Evolutionary conservation across 2,888 invertebrate genomes (phyloP).

Genomic region (Himalopsyche tibetana): DNA sequence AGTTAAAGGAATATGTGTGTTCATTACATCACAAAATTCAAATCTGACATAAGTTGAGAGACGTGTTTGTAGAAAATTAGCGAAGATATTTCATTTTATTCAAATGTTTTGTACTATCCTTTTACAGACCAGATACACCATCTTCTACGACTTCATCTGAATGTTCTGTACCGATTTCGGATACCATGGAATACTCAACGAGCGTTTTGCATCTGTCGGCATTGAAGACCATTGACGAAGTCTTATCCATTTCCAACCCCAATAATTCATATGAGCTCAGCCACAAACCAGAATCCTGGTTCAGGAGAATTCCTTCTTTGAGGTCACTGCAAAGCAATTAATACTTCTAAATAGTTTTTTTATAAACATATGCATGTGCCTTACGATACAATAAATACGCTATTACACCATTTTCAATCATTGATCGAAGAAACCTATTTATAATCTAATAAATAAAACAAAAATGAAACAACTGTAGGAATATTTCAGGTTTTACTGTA

Average conservation of each 20-base stretch:
- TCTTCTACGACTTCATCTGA: conserved; percentile 72
- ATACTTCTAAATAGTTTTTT: not conserved
- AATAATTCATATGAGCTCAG: conserved; percentile 76
- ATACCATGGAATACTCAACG: conserved; percentile 81
- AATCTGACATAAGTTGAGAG: too few relatives aligned
- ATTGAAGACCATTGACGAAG: conserved; percentile 80
- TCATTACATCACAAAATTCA: too few relatives aligned
- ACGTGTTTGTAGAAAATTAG: too few relatives aligned
- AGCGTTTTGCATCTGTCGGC: conserved; percentile 80
- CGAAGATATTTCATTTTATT: not conserved
- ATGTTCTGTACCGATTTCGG: conserved; percentile 77
- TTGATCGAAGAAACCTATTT: not conserved
- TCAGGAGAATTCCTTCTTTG: conserved; percentile 76
- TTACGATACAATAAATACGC: not conserved
- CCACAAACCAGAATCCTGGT: conserved; percentile 76
- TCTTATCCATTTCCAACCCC: conserved; percentile 78
- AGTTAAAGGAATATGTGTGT: too few relatives aligned
- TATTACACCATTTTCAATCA: not conserved
- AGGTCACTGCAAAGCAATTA: conserved; percentile 68
- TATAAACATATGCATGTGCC: conserved; percentile 6
- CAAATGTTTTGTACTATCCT: not conserved
- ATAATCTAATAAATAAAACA: not conserved
- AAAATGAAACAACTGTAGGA: too few relatives aligned
- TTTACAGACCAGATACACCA: conserved; percentile 73
- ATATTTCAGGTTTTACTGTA: too few relatives aligned